phyloP scores from a whole-genome alignment of 1,140 invertebrate genomes.

The Euura saliciscinereae region DNA sequence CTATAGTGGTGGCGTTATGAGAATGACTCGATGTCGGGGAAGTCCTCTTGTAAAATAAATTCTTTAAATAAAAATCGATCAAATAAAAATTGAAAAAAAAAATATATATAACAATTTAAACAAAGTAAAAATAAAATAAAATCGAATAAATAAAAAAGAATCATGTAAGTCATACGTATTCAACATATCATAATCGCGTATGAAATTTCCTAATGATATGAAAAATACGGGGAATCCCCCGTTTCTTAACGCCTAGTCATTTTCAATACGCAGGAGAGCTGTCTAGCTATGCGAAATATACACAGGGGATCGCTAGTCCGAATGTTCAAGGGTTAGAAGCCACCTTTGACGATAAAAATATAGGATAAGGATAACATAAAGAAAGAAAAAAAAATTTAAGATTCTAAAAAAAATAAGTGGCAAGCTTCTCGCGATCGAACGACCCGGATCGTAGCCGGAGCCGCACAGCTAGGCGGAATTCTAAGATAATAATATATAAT shows the following conservation, averaged over 20 bases:
- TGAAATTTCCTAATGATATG: too few relatives aligned
- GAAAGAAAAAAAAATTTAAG: not conserved
- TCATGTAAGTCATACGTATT: too few relatives aligned
- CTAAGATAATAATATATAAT: slow-evolving; percentile 6
- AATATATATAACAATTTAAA: too few relatives aligned
- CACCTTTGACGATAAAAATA: slow-evolving; percentile 9
- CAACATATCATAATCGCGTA: too few relatives aligned
- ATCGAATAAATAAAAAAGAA: too few relatives aligned
- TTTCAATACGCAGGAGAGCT: slow-evolving; percentile 6
- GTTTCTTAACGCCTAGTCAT: not conserved
- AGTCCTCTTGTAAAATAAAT: too few relatives aligned
- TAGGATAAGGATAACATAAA: not conserved
- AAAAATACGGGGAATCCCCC: not conserved
- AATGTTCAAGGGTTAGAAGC: slow-evolving; percentile 43
- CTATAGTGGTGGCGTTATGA: slow-evolving; percentile 25
- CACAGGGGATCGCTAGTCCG: slow-evolving; percentile 31
- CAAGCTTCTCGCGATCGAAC: slow-evolving; percentile 41
- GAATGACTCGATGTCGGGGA: slow-evolving; percentile 10
- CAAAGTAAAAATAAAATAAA: too few relatives aligned
- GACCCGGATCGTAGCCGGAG: slow-evolving; percentile 30
- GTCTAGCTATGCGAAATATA: slow-evolving; percentile 16
- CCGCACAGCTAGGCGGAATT: slow-evolving; percentile 11
- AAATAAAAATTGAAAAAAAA: too few relatives aligned
- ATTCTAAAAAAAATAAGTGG: slow-evolving; percentile 16
- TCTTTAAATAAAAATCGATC: too few relatives aligned